Percentiles rank a stretch among this genome's conserved stretches.
phyloP scores from a whole-genome alignment of 2,113 vertebrate species.

The Thinocorus orbignyianus region DNA sequence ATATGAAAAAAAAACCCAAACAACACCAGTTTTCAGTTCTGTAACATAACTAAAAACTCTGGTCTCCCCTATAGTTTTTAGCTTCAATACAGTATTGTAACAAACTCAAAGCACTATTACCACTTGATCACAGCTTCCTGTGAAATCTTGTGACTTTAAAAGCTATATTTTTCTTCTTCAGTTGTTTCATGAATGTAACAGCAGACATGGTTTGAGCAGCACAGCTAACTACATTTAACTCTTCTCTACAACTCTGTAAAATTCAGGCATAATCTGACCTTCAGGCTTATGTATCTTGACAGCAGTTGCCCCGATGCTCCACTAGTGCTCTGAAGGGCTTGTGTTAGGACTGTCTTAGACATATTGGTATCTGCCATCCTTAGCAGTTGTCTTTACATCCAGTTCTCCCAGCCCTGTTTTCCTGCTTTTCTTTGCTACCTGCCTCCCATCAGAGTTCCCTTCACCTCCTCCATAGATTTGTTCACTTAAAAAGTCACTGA shows the following conservation, averaged over 20 bases:
- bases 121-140: neutral
- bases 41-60: neutral
- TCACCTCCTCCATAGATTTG: neutral
- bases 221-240: neutral
- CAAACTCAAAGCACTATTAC: neutral
- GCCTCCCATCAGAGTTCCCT: neutral
- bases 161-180: neutral
- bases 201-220: neutral
- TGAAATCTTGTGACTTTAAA: neutral
- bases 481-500: neutral
- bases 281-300: neutral
- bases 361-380: neutral
- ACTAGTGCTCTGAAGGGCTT: neutral
- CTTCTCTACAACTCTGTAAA: neutral
- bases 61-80: neutral
- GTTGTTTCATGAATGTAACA: neutral
- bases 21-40: neutral
- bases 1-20: neutral
- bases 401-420: neutral
- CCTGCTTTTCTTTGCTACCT: neutral
- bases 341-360: neutral
- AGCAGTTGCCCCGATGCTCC: neutral
- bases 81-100: neutral
- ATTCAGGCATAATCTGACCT: neutral
- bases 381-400: neutral